These are phyloP conservation scores for Calypte anna DNA, from an alignment of 2,113 vertebrate species.

Conservation along the genomic window DNA sequence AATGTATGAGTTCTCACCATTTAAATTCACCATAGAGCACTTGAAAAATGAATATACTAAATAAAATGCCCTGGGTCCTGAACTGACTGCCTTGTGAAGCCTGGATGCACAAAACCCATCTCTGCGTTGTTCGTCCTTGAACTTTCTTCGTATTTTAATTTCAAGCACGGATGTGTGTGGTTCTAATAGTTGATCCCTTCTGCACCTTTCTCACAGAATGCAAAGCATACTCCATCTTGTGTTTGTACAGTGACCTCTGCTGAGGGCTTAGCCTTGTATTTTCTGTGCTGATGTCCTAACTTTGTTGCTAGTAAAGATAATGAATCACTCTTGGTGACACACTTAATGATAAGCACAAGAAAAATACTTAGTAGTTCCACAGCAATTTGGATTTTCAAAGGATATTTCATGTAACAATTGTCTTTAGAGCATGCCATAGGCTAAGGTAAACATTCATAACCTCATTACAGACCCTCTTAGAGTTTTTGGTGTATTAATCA, in stretches of 20 bases:
- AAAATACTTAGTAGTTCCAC: neutral
- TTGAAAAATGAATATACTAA: constrained; percentile 36
- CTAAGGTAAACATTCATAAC: neutral
- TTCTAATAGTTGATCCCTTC: neutral
- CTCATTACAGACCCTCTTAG: neutral
- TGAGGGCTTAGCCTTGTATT: neutral
- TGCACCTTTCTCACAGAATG: neutral
- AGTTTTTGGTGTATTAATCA: neutral
- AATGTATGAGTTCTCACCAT: neutral
- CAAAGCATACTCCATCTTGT: neutral
- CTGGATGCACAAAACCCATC: neutral
- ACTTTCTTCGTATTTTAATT: constrained; percentile 18
- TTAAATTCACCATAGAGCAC: constrained; percentile 15
- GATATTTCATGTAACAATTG: neutral
- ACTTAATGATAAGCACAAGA: neutral
- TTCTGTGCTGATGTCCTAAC: neutral
- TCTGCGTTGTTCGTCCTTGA: neutral
- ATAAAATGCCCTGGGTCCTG: constrained; percentile 29
- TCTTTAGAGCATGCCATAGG: neutral
- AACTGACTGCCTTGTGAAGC: constrained; percentile 11
- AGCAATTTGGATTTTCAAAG: neutral
- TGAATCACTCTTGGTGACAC: neutral
- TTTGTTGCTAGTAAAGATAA: neutral
- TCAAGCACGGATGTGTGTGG: neutral
- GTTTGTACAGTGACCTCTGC: neutral